A percentile compares a stretch with the other conserved stretches of the same genome.
Evolutionary conservation across 1,140 invertebrate species (phyloP).

Genomic region (Apocrypta bakeri): DNA sequence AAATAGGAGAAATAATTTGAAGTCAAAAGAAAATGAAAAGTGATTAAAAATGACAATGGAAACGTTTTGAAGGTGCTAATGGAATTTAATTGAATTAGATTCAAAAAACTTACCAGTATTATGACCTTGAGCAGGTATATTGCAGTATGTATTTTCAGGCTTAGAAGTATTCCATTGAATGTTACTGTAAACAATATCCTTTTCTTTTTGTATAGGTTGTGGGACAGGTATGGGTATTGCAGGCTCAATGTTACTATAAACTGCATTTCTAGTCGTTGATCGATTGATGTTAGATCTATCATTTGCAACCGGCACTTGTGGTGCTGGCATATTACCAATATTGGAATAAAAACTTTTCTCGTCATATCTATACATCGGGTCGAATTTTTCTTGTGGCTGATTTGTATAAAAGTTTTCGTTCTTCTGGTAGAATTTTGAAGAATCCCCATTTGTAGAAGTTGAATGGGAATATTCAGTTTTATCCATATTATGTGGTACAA

Average conservation of each 20-base stretch:
- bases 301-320: constrained; percentile 62
- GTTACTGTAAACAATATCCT: constrained; percentile 73
- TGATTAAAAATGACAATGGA: constrained; percentile 7
- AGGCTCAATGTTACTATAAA: constrained; percentile 71
- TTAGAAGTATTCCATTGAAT: constrained; percentile 71
- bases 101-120: constrained; percentile 58
- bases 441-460: constrained; percentile 57
- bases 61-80: not conserved
- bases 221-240: constrained; percentile 62
- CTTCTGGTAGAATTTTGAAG: constrained; percentile 65
- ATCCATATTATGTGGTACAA: constrained; percentile 61
- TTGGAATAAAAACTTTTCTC: constrained; percentile 72
- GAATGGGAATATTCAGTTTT: constrained; percentile 63
- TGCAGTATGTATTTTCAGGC: constrained; percentile 71
- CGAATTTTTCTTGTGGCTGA: constrained; percentile 66
- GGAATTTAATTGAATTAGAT: constrained; percentile 22
- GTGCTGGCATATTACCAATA: constrained; percentile 65
- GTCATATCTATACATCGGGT: constrained; percentile 65
- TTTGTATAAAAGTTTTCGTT: constrained; percentile 68
- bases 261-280: constrained; percentile 61
- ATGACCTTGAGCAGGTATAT: constrained; percentile 66
- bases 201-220: constrained; percentile 62
- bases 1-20: not conserved
- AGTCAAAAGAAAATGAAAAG: not conserved
- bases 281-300: constrained; percentile 57